Evolutionary conservation across 37 sponge, comb jelly and placozoan genomes (phyloP).

Genomic region (Oopsacas minuta): DNA sequence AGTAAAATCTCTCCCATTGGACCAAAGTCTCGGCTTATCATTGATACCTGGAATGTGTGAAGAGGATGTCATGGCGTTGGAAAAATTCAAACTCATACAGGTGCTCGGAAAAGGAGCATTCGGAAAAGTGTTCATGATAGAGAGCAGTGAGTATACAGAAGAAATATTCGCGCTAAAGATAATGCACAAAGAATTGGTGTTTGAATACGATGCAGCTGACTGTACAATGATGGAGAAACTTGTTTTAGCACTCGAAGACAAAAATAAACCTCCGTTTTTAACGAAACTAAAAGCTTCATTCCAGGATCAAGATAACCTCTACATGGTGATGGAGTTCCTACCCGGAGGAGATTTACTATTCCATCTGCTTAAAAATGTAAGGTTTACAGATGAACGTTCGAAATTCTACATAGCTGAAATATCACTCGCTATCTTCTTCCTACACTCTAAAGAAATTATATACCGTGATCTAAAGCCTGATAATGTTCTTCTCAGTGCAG

Average conservation of each 20-base stretch:
- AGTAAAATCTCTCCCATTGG: not conserved
- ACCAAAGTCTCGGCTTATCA: not conserved
- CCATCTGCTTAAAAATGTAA: not conserved
- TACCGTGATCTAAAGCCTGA: constrained; percentile 11
- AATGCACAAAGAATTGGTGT: not conserved
- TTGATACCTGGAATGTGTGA: not conserved
- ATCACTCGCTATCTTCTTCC: not conserved
- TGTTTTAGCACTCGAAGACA: not conserved
- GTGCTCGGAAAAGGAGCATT: constrained; percentile 5
- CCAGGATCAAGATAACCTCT: constrained; percentile 4
- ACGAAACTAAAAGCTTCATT: not conserved
- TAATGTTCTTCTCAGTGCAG: not conserved
- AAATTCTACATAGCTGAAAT: not conserved
- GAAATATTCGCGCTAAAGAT: not conserved
- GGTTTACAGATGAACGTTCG: not conserved
- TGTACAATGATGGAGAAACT: constrained; percentile 13
- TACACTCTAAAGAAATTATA: not conserved
- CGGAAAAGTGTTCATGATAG: not conserved
- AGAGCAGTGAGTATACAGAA: not conserved
- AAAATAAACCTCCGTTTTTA: not conserved
- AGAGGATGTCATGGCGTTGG: not conserved
- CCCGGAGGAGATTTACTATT: not conserved
- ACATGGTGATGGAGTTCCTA: constrained; percentile 15
- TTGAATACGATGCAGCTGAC: not conserved
- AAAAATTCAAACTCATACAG: not conserved